phyloP scores from a whole-genome alignment of 2,888 invertebrate species.

The Digitonthophagus gazella region DNA sequence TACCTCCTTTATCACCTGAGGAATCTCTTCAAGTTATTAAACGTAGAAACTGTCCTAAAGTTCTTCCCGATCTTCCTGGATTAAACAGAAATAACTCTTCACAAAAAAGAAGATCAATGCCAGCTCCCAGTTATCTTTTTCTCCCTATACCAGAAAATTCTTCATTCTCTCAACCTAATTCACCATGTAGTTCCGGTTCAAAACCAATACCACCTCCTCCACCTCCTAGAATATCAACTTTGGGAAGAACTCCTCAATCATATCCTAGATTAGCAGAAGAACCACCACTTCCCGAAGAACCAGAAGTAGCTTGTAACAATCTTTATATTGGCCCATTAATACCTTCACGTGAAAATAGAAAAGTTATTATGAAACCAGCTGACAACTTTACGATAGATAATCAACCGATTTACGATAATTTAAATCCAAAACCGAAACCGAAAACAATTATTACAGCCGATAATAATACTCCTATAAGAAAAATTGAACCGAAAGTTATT shows the following conservation, averaged over 20 bases:
- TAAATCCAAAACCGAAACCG: constrained; percentile 35
- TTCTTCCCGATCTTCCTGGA: constrained; percentile 72
- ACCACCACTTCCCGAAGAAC: constrained; percentile 51
- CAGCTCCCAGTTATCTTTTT: constrained; percentile 52
- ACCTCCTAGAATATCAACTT: constrained; percentile 68
- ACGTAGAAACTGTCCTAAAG: constrained; percentile 80
- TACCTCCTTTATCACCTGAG: constrained; percentile 59
- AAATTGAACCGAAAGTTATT: constrained; percentile 59
- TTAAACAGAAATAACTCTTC: constrained; percentile 42
- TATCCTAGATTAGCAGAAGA: constrained; percentile 55
- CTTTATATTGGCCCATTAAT: constrained; percentile 58
- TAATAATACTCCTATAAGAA: constrained; percentile 48
- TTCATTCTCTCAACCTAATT: constrained; percentile 42
- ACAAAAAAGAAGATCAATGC: constrained; percentile 63
- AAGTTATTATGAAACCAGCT: constrained; percentile 30
- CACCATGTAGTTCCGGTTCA: constrained; percentile 39
- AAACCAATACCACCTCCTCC: constrained; percentile 59
- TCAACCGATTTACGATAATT: constrained; percentile 44
- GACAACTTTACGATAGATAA: constrained; percentile 38
- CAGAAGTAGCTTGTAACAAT: constrained; percentile 55
- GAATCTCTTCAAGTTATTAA: constrained; percentile 73
- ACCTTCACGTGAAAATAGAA: constrained; percentile 46
- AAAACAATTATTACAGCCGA: constrained; percentile 58
- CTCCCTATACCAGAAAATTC: constrained; percentile 42
- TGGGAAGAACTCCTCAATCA: constrained; percentile 55